Evolutionary conservation across 2,113 vertebrate genomes (phyloP), one percentile per base, ranked within the genome.

Genomic region (Pleuronectes platessa): DNA sequence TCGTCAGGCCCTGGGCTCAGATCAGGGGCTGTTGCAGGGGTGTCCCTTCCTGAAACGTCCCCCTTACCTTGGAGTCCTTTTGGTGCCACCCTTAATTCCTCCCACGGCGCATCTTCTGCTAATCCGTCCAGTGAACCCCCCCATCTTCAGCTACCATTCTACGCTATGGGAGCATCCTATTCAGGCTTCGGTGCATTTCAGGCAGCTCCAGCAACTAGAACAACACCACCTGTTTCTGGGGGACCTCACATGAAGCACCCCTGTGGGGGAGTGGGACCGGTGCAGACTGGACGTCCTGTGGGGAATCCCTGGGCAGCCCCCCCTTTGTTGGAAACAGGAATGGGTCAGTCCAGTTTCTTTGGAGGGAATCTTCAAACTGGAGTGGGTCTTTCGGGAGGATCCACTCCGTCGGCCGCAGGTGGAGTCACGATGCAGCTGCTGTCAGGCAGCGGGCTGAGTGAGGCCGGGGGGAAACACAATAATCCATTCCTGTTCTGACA

Each of bases 401-500:
- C 47, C 3, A 21, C 55, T 35, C 2, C 58, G n/a, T 54, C 54
- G 26, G 35, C n/a, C 5, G 54, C n/a, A 3, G 56, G 35, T 5
- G 71, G 82, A 23, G 55, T 27, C 45, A 18, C 72, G 26, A 1
- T 61, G 6, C 78, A 83, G 26, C 2, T 59, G 45, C 37, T 40
- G n/a, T 60, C 54, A 7, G 51, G 67, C 55, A 69, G 68, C 0
- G 18, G 27, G 5, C 14, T 27, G 12, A 61, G 45, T 47, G 72
- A 83, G 14, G 26, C 58, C 15, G 0, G 9, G 17, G 71, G 45
- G 24, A 35, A 56, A 31, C 82, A 64, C 60, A 73, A n/a, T 6
- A 89, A 89, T 58, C 85, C 86, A 0, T 92, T 92, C 64, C 86
- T 89, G 20, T 64, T 88, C 56, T 90, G 73, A 83, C 2, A 62